phyloP scores from a whole-genome alignment of 2,888 invertebrate genomes.

The Fragum sueziense region DNA sequence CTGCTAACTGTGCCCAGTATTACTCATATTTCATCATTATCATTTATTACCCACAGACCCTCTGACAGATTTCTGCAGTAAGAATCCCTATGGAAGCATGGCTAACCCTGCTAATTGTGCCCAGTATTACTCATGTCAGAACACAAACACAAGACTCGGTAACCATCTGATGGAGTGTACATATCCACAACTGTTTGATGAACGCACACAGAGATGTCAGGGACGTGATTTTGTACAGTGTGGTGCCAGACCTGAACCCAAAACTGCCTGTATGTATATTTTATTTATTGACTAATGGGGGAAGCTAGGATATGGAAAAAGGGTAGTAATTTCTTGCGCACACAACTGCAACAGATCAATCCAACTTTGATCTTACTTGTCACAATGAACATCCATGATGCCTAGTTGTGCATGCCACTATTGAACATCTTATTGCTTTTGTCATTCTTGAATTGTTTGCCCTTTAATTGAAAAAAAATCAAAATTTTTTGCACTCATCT shows the following conservation, averaged over 20 bases:
- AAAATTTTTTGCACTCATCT: too few relatives aligned
- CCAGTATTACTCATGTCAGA: constrained; percentile 56
- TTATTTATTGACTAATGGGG: too few relatives aligned
- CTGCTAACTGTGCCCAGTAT: constrained; percentile 62
- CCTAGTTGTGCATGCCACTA: too few relatives aligned
- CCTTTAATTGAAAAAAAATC: too few relatives aligned
- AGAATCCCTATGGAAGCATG: constrained; percentile 31
- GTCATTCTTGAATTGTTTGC: too few relatives aligned
- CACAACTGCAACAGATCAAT: too few relatives aligned
- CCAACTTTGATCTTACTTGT: too few relatives aligned
- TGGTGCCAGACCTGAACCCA: constrained; percentile 61
- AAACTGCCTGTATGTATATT: constrained; percentile 64
- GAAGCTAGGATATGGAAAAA: too few relatives aligned
- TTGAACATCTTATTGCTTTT: too few relatives aligned
- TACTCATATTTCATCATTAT: too few relatives aligned
- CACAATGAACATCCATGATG: too few relatives aligned
- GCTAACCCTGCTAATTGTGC: constrained; percentile 59
- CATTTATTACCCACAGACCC: constrained; percentile 51
- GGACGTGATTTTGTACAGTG: constrained; percentile 62
- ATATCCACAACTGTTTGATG: constrained; percentile 67
- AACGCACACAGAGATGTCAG: constrained; percentile 58
- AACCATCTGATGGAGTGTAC: constrained; percentile 68
- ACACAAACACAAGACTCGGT: constrained; percentile 49
- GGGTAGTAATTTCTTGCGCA: too few relatives aligned
- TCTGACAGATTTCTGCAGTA: constrained; percentile 43